A percentile compares a stretch with the other conserved stretches of the same genome.
Evolutionary conservation across 1,140 invertebrate species (phyloP).

Genomic region (Drosophila melanica): DNA sequence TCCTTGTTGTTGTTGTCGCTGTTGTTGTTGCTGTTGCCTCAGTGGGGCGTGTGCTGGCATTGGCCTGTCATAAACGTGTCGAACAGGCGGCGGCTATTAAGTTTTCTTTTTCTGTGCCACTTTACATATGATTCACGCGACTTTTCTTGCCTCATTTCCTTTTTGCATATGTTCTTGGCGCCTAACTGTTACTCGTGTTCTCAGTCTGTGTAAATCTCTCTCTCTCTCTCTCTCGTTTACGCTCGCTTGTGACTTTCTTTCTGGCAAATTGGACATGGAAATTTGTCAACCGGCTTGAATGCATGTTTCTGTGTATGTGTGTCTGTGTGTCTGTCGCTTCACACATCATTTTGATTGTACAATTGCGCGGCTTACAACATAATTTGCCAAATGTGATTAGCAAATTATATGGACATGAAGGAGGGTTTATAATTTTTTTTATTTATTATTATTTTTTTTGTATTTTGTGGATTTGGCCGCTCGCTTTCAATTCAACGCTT

Average conservation of each 20-base stretch:
- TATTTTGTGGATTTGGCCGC: constrained; percentile 10
- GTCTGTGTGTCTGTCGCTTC: constrained; percentile 32
- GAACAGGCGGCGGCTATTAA: constrained; percentile 22
- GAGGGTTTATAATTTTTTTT: constrained; percentile 6
- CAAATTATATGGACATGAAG: constrained; percentile 69
- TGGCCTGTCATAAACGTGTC: constrained; percentile 49
- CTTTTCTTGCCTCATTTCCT: constrained; percentile 53
- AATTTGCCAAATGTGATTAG: constrained; percentile 81
- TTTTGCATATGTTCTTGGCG: constrained; percentile 39
- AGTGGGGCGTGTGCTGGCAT: constrained; percentile 37
- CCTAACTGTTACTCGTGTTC: constrained; percentile 16
- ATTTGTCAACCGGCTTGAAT: constrained; percentile 62
- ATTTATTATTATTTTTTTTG: not conserved
- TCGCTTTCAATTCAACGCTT: constrained; percentile 82
- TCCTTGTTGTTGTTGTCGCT: constrained; percentile 18
- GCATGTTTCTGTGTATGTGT: constrained; percentile 8
- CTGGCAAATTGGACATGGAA: constrained; percentile 53
- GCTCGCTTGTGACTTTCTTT: constrained; percentile 58
- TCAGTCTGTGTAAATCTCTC: not conserved
- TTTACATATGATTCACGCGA: constrained; percentile 71
- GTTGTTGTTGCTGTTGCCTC: constrained; percentile 5
- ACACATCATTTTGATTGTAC: constrained; percentile 62
- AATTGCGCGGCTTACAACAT: constrained; percentile 76
- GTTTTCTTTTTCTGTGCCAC: constrained; percentile 59
- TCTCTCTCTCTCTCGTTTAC: constrained; percentile 11